phyloP scores from a whole-genome alignment of 23 tunicate genomes.

The Botrylloides violaceus region DNA sequence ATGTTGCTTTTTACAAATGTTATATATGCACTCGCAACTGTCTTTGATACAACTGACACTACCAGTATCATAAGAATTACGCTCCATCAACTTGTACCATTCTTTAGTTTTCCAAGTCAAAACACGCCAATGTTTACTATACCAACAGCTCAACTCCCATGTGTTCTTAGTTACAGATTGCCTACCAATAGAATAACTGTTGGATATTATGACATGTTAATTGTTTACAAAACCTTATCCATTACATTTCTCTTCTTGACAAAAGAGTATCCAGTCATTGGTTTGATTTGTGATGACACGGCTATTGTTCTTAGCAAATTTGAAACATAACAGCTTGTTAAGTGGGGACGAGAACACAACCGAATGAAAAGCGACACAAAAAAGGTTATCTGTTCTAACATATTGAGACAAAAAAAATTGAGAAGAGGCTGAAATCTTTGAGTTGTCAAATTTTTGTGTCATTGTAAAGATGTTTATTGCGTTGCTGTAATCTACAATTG shows the following conservation, averaged over 20 bases:
- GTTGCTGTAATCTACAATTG: too few relatives aligned
- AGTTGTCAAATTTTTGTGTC: too few relatives aligned
- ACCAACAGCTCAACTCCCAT: neutral
- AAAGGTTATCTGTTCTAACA: too few relatives aligned
- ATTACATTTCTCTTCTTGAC: neutral
- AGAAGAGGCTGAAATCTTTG: too few relatives aligned
- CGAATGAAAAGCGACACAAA: too few relatives aligned
- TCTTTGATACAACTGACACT: too few relatives aligned
- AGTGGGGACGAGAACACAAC: too few relatives aligned
- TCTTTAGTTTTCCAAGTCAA: neutral
- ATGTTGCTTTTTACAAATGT: too few relatives aligned
- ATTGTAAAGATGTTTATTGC: too few relatives aligned
- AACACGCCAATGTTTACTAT: neutral
- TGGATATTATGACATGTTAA: neutral
- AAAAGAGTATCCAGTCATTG: slow-evolving; percentile 1
- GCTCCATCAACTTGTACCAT: neutral
- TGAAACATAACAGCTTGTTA: slow-evolving; percentile 23
- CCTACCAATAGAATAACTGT: neutral
- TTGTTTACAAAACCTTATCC: neutral
- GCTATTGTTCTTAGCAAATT: slow-evolving; percentile 8
- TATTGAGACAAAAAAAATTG: too few relatives aligned
- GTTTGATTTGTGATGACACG: neutral
- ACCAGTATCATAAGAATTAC: too few relatives aligned
- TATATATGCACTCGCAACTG: too few relatives aligned
- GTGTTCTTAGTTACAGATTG: neutral